These are phyloP conservation scores for Tympanoctomys barrerae DNA, from an alignment of 2,797 vertebrate genomes.

Conservation along the genomic window DNA sequence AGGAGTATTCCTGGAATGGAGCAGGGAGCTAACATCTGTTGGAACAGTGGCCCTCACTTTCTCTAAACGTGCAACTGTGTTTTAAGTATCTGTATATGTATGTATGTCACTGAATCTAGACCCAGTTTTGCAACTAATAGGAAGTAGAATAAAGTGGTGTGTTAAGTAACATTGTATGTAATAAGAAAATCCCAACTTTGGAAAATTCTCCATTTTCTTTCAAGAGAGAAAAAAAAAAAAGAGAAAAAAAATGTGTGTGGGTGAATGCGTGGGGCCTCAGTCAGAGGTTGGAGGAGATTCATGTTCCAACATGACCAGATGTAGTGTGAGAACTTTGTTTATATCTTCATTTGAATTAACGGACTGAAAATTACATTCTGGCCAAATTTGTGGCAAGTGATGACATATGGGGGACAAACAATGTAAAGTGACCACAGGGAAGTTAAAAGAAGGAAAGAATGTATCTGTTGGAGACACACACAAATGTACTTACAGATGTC, in stretches of 20 bases:
- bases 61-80: neutral
- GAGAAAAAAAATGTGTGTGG: neutral
- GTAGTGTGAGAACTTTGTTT: neutral
- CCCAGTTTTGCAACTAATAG: neutral
- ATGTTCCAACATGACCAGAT: fast-evolving
- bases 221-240: neutral
- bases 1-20: neutral
- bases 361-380: neutral
- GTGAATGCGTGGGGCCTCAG: fast-evolving
- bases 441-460: neutral
- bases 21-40: neutral
- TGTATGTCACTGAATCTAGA: neutral
- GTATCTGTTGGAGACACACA: fast-evolving
- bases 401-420: neutral
- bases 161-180: neutral
- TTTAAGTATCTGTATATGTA: neutral
- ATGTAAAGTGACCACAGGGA: fast-evolving
- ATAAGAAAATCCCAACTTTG: neutral
- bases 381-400: neutral
- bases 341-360: neutral
- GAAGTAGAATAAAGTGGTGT: neutral
- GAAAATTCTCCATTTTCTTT: neutral
- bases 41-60: no score
- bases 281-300: neutral
- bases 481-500: neutral